Percentiles rank a stretch among this genome's conserved stretches.
Evolutionary conservation across 2,797 vertebrate genomes (phyloP).

Genomic region (Epinephelus malabaricus): DNA sequence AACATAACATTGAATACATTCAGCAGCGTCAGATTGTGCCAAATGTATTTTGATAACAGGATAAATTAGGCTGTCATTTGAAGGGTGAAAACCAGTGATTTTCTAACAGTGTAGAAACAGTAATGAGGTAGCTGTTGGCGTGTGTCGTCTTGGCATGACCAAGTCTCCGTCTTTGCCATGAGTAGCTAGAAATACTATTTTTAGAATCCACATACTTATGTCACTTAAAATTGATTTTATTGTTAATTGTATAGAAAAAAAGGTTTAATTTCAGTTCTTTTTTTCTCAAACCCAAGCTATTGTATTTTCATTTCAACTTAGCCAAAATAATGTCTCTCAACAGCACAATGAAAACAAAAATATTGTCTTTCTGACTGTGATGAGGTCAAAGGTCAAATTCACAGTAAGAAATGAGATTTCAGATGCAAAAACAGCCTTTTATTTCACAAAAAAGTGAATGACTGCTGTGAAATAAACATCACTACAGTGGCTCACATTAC

Average conservation of each 20-base stretch:
- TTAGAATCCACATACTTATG: not conserved
- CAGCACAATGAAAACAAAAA: slow-evolving; percentile 71
- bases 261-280: not conserved
- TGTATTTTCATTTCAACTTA: not conserved
- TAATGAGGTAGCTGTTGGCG: slow-evolving; percentile 9
- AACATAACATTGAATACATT: not conserved
- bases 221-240: not conserved
- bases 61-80: slow-evolving; percentile 32
- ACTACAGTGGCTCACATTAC: slow-evolving; percentile 82
- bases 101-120: not conserved
- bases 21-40: not conserved
- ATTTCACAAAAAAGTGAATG: slow-evolving; percentile 74
- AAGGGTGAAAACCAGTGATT: slow-evolving; percentile 17
- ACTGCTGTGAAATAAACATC: slow-evolving; percentile 86
- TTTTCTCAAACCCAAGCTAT: not conserved
- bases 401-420: slow-evolving; percentile 48
- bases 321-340: not conserved
- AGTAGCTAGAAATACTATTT: not conserved
- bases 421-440: slow-evolving; percentile 58
- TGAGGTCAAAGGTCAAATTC: slow-evolving; percentile 56
- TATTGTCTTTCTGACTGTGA: slow-evolving; percentile 7
- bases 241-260: not conserved
- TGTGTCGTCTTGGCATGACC: not conserved
- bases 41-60: slow-evolving; percentile 22
- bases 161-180: not conserved